These are phyloP conservation scores for Aleiodes leptofemur DNA, from an alignment of 2,888 invertebrate species.

Conservation along the genomic window DNA sequence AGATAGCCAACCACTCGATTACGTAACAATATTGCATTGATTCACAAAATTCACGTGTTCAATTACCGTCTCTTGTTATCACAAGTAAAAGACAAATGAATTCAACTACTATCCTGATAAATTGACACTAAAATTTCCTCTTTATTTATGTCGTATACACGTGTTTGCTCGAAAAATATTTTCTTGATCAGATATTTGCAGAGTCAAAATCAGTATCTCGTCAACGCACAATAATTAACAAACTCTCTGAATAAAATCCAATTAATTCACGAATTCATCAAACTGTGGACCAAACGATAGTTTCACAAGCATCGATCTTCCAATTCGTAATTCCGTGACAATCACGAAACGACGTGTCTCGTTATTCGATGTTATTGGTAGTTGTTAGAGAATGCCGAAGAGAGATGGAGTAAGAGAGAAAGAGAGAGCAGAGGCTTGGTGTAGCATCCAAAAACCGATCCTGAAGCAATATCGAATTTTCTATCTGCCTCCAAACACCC, in stretches of 20 bases:
- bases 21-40: conserved; percentile 19
- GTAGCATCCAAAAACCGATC: conserved; percentile 25
- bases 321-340: conserved; percentile 35
- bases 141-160: neutral
- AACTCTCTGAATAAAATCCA: conserved; percentile 26
- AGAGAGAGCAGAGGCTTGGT: neutral
- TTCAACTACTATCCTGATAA: neutral
- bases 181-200: neutral
- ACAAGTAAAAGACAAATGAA: neutral
- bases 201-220: conserved; percentile 18
- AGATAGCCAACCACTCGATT: conserved; percentile 11
- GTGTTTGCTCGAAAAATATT: too few species aligned
- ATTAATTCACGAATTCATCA: conserved; percentile 38
- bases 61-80: conserved; percentile 1
- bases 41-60: conserved; percentile 10
- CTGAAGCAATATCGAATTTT: conserved; percentile 36
- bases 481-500: conserved; percentile 1
- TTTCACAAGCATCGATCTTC: conserved; percentile 22
- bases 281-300: conserved; percentile 25
- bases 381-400: conserved; percentile 23
- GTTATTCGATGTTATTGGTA: conserved; percentile 39
- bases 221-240: conserved; percentile 28
- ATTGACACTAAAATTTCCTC: neutral
- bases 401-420: conserved; percentile 10
- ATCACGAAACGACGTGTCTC: conserved; percentile 36